phyloP scores from a whole-genome alignment of 2,797 vertebrate genomes.

The Melanotaenia maccullochi region DNA sequence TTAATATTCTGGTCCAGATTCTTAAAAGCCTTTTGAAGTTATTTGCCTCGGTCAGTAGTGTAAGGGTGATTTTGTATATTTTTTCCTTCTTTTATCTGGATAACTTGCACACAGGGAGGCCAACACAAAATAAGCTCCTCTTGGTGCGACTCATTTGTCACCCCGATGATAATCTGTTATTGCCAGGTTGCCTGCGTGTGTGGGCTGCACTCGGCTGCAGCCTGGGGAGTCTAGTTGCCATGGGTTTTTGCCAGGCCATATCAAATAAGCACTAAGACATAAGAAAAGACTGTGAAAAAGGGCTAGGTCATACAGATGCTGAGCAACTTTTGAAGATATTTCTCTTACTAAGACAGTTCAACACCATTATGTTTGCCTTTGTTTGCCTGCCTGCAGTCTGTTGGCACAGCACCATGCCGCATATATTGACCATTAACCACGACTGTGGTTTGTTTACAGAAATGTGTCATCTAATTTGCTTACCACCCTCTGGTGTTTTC shows the following conservation, averaged over 20 bases:
- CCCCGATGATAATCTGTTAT: conserved; percentile 70
- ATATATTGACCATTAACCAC: conserved; percentile 29
- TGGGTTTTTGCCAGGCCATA: conserved; percentile 51
- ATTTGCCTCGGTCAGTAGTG: not conserved
- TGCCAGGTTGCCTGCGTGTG: conserved; percentile 61
- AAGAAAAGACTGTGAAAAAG: conserved; percentile 37
- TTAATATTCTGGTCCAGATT: not conserved
- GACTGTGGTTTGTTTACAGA: conserved; percentile 48
- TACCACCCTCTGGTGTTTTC: conserved; percentile 41
- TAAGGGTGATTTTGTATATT: conserved; percentile 3
- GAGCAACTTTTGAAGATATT: conserved; percentile 53
- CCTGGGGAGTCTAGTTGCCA: conserved; percentile 21
- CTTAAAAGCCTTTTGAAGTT: not conserved
- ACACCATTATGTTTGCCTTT: conserved; percentile 42
- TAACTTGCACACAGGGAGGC: conserved; percentile 28
- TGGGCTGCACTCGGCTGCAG: conserved; percentile 50
- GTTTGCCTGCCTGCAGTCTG: conserved; percentile 35
- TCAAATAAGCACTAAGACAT: conserved; percentile 24
- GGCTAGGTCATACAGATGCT: conserved; percentile 23
- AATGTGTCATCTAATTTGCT: conserved; percentile 47
- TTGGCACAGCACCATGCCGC: conserved; percentile 28
- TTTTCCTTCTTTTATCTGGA: conserved; percentile 1
- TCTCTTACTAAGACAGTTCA: conserved; percentile 52
- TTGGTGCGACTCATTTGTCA: conserved; percentile 63
- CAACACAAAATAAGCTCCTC: conserved; percentile 12